Evolutionary conservation across 2,888 invertebrate species (phyloP).

Genomic region (Pantelozetes paolii): DNA sequence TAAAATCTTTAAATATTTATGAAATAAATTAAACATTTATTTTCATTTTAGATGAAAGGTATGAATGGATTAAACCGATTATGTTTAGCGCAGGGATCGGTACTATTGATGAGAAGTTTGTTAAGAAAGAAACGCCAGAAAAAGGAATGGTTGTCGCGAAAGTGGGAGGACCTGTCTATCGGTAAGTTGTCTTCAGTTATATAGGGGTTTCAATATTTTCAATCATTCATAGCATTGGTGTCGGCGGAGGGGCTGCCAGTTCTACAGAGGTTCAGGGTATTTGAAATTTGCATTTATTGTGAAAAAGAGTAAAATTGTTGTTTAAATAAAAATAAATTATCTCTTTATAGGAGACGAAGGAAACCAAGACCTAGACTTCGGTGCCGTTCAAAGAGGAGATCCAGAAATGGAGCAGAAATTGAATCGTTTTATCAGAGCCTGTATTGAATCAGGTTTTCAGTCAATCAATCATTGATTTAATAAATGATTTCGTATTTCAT

Average conservation of each 20-base stretch:
- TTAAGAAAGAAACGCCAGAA: conserved; percentile 68
- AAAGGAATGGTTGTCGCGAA: conserved; percentile 87
- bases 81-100: conserved; percentile 98
- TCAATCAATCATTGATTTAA: background rate
- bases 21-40: background rate
- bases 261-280: conserved; percentile 86
- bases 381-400: conserved; percentile 92
- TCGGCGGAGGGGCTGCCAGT: conserved; percentile 97
- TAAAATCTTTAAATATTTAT: conserved; percentile 47
- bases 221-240: conserved; percentile 78
- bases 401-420: conserved; percentile 98
- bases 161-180: conserved; percentile 78
- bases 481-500: background rate
- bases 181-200: background rate
- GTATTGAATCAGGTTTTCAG: conserved; percentile 67
- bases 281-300: background rate
- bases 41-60: conserved; percentile 57
- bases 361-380: conserved; percentile 80
- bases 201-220: background rate
- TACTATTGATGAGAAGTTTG: conserved; percentile 75
- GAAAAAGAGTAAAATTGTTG: background rate
- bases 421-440: conserved; percentile 86
- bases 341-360: conserved; percentile 58
- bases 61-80: conserved; percentile 95
- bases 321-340: no score